Base-by-base conservation (phyloP, 2,113 vertebrate genomes). In the Erpornis zantholeuca region DNA sequence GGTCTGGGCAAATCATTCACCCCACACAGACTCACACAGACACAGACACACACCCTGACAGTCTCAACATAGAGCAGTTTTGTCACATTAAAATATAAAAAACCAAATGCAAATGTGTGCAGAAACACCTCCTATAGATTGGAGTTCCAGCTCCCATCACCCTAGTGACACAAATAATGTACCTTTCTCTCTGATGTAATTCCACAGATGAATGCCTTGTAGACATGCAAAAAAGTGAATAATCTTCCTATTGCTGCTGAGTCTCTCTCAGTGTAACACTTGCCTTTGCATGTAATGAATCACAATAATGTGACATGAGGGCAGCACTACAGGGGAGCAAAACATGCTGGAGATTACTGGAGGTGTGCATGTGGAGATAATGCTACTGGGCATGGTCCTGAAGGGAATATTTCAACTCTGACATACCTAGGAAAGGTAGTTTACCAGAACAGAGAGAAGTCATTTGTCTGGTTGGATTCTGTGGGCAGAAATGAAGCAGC, bases 241-340 rank as follows among this genome's bases (percentile, higher is more conserved):
- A 76, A 75, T 87, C 31, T 68, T 47, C 21, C 14, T 56, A 1
- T 40, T 86, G 40, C n/a, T 83, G 73, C 89, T 87, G 76, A 96
- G 35, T 91, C 77, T 72, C 53, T 91, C 82, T 80, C 47, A 61
- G 52, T 44, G 68, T 45, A 94, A 49, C 12, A 22, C 52, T 91
- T 92, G n/a, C 78, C 40, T 82, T 22, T 8, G 5, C 52, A 5
- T 36, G 87, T 54, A 78, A 75, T 82, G 75, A 95, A 70, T 94
- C 88, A 88, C 87, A 86, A 25, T 44, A 85, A 50, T 49, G 36
- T 50, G 59, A 8, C 19, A 27, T 9, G 33, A 90, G 5, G 29
- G 65, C 65, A 95, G 50, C 0, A 0, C 52, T 66, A 18, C 2
- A 6, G 71, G 35, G 53, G 10, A 86, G 28, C 13, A 94, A 31